Evolutionary conservation across 2,888 invertebrate genomes (phyloP), one percentile per base, ranked within the genome.

Genomic region (Pyrrhosoma nymphula): DNA sequence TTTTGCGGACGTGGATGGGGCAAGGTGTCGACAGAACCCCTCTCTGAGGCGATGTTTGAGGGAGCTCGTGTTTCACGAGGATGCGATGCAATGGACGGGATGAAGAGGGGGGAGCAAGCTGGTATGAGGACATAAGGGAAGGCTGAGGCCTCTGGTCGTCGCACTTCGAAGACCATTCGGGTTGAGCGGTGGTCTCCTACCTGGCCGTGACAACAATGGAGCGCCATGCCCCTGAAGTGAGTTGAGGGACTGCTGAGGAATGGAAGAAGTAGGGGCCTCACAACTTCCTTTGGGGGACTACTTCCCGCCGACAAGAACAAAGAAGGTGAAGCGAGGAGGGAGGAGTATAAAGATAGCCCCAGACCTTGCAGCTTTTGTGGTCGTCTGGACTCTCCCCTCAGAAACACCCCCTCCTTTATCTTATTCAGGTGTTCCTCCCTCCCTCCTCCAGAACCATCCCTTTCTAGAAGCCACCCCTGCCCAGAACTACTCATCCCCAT

Each of bases 231-330:
- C 82, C 30, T 35, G 30, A 4, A 82, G 35, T 35, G 82, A 69
- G 69, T 69, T 26, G 26, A 69, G 69, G 69, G 69, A 69, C 30
- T 82, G 26, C 12, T 69, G 30, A 0, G 82, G 82, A 16, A 35
- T 18, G 82, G 82, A 82, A 35, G 16, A 69, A n/a, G n/a, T 26
- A 12, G n/a, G 69, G 82, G 30, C 10, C 16, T 30, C 82, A 82
- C 82, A 35, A 82, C 82, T 82, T 82, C 82, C 82, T 82, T 82
- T 35, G 26, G 82, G 16, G 82, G 30, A 82, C 82, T 82, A 69
- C 69, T 69, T 69, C 69, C 69, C 69, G 82, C 82, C 82, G 35
- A 30, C 82, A 82, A 82, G 82, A 82, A 82, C 82, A 82, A 82
- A 82, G 82, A 35, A 82, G 82, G 35, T 35, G 35, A 10, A 18